Evolutionary conservation across 37 sponge, comb jelly and placozoan genomes (phyloP).

Genomic region (Agelas oroides): DNA sequence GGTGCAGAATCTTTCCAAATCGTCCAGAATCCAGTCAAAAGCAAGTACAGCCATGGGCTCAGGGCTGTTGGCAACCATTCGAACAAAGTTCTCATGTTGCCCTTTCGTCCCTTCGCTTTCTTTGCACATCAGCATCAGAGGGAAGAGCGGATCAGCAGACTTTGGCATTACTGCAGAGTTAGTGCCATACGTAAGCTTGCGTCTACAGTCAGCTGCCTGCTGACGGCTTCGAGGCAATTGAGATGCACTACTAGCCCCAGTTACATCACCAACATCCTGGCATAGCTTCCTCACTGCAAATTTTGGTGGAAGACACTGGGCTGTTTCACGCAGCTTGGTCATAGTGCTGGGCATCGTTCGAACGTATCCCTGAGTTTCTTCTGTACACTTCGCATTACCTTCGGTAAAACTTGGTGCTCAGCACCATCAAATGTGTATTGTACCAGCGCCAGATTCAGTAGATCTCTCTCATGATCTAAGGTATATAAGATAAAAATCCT

Average conservation of each 20-base stretch:
- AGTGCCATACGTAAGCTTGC: background rate
- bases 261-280: conserved; percentile 1
- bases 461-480: conserved; percentile 12
- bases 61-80: conserved; percentile 16
- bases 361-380: conserved; percentile 3
- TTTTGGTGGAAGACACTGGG: background rate
- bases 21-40: conserved; percentile 39
- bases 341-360: conserved; percentile 32
- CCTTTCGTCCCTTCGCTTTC: conserved; percentile 21
- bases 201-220: conserved; percentile 21
- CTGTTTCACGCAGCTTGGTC: background rate
- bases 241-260: background rate
- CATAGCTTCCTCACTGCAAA: background rate
- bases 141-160: conserved; percentile 14
- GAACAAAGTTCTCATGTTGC: background rate
- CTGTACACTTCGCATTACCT: conserved; percentile 10
- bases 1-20: conserved; percentile 45
- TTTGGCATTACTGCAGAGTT: background rate
- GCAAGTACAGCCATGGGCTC: conserved; percentile 34
- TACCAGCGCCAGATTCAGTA: conserved; percentile 23
- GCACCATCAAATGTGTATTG: conserved; percentile 16
- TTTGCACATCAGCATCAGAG: conserved; percentile 49
- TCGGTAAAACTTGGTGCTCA: conserved; percentile 18
- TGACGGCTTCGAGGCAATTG: conserved; percentile 28
- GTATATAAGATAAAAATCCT: background rate